Evolutionary conservation across 2,797 vertebrate species (phyloP), one percentile per base, ranked within the genome.

Genomic region (Dryobates pubescens): DNA sequence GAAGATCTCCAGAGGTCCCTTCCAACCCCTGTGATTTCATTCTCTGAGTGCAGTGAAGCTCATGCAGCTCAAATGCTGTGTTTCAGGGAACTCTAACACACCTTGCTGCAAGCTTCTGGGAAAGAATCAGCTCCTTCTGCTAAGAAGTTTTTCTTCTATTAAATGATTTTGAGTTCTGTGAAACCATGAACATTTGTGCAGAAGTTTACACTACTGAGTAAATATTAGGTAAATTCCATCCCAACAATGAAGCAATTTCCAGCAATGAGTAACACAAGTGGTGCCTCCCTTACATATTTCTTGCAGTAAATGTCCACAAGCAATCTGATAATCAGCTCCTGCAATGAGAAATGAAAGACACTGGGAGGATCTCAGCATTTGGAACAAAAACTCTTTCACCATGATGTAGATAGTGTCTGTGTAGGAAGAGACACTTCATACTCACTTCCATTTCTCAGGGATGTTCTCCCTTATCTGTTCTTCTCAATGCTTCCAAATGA

Each of bases 181-280:
- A 87, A 91, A 81, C 27, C 63, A 76, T 16, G 65, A 87, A 65
- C 83, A 90, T 90, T 90, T 87, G 59, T 51, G 45, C 24, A 69
- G 83, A 63, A 67, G 57, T 90, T 96, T 94, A 89, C 34, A 76
- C 63, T 89, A 83, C 84, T 83, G 67, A 88, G 65, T 29, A 93
- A 90, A 81, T 13, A 30, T 78, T 59, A 77, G n/a, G 70, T 38
- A 92, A 86, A 89, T 82, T 92, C 67, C 59, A 78, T 53, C 67
- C 93, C 81, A 91, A 96, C 56, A 85, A 36, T 89, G 84, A 94
- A 88, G 94, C 88, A 96, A 94, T 30, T 92, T 89, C 64, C 70
- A 92, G 88, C 54, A 89, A 90, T 73, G 54, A 82, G 79, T 82
- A 89, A 95, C 71, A 88, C 85, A 89, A 95, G 92, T 78, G 92